These are phyloP conservation scores for Yponomeuta plumbellus DNA, from an alignment of 2,888 invertebrate genomes.

Conservation along the genomic window DNA sequence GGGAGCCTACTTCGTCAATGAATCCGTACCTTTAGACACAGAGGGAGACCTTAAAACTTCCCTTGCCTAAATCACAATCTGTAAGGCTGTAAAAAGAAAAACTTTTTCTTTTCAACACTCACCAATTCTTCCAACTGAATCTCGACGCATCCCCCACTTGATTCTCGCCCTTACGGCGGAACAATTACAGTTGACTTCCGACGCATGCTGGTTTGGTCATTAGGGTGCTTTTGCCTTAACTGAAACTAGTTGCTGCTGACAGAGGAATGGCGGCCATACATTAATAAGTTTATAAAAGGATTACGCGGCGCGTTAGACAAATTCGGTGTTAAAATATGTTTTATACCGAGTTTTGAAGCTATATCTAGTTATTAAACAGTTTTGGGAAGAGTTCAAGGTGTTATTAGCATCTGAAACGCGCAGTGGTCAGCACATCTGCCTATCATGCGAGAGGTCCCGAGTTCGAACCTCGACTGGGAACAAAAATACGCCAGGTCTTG, in stretches of 20 bases:
- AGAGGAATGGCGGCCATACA: background rate
- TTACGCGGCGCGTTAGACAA: background rate
- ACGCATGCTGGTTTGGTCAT: background rate
- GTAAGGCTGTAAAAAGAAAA: conserved; percentile 3
- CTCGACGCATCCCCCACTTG: background rate
- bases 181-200: background rate
- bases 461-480: too few species aligned
- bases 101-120: conserved; percentile 6
- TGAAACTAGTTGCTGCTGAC: background rate
- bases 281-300: conserved; percentile 2
- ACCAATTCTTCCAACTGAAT: background rate
- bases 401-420: too few species aligned
- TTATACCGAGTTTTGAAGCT: too few species aligned
- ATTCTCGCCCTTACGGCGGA: background rate
- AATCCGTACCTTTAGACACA: background rate
- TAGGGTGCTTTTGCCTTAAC: background rate
- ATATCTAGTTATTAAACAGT: too few species aligned
- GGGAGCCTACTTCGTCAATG: background rate
- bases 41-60: conserved; percentile 2
- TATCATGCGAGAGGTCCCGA: too few species aligned
- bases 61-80: conserved; percentile 15
- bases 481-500: too few species aligned
- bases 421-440: too few species aligned
- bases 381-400: too few species aligned
- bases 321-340: background rate